Percentiles rank a stretch among this genome's conserved stretches.
These are phyloP conservation scores for Ethmia dodecea DNA, from an alignment of 2,888 invertebrate species.

Conservation along the genomic window DNA sequence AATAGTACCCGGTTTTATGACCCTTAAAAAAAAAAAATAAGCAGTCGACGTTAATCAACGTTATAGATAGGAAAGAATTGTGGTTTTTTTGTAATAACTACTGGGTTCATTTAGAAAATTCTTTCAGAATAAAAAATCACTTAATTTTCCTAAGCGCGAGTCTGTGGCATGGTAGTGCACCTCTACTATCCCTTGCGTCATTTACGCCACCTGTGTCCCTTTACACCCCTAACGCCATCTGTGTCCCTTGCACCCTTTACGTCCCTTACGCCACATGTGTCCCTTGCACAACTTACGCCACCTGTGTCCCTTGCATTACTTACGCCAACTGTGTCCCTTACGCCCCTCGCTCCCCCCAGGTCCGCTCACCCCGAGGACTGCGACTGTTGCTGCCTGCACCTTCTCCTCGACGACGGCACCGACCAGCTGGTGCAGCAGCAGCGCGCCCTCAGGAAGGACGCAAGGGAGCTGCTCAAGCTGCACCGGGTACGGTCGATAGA, in stretches of 20 bases:
- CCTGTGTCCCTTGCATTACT: neutral
- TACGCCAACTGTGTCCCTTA: neutral
- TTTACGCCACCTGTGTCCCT: too few species aligned
- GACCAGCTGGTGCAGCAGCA: neutral
- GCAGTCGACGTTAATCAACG: too few species aligned
- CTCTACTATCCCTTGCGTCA: too few species aligned
- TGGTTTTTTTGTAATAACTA: too few species aligned
- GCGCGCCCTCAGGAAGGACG: constrained; percentile 1
- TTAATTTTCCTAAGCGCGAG: too few species aligned
- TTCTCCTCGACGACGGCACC: neutral
- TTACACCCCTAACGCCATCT: too few species aligned
- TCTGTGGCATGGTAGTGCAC: too few species aligned
- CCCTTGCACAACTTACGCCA: neutral
- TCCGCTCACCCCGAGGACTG: neutral
- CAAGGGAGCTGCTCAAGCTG: neutral
- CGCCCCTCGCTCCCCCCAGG: neutral
- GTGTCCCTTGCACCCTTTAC: neutral
- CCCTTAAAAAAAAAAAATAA: too few species aligned
- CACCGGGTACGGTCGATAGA: neutral
- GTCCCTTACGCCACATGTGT: neutral
- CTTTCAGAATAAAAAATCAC: too few species aligned
- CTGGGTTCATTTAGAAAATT: too few species aligned
- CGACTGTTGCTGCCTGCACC: neutral
- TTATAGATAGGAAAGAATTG: too few species aligned
- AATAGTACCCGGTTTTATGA: too few species aligned